Percentiles rank a stretch among this genome's conserved stretches.
These are phyloP conservation scores for Ifrita kowaldi DNA, from an alignment of 2,113 vertebrate species.

Conservation along the genomic window DNA sequence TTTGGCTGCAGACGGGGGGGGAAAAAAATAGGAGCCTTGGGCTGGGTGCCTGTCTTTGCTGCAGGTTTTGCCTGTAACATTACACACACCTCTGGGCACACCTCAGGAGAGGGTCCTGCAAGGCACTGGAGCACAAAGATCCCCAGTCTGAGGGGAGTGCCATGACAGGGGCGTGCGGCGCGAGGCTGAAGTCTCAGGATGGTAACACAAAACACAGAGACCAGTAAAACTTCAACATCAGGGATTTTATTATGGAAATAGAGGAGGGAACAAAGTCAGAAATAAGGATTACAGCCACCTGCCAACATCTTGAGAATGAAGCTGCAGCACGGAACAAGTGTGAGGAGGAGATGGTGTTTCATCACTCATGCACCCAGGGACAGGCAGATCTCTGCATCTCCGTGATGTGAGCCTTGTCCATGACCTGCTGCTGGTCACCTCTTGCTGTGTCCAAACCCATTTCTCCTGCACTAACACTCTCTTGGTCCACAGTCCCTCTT, in stretches of 20 bases:
- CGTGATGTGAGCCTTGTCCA: not conserved
- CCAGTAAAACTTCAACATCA: not conserved
- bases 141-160: not conserved
- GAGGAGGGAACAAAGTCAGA: not conserved
- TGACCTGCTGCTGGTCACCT: not conserved
- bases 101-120: not conserved
- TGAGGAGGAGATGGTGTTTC: not conserved
- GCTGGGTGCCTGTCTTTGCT: not conserved
- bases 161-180: not conserved
- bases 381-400: not conserved
- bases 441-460: not conserved
- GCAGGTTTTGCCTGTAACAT: not conserved
- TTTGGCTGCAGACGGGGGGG: not conserved
- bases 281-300: not conserved
- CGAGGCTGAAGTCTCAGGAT: not conserved
- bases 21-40: not conserved
- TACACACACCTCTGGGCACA: not conserved
- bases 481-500: not conserved
- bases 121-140: not conserved
- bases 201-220: not conserved
- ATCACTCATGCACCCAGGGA: not conserved
- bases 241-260: not conserved
- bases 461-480: not conserved
- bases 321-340: not conserved
- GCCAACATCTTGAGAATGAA: not conserved